Conservation (phyloP, 2,888 invertebrate species). For the Dicycla oo region DNA sequence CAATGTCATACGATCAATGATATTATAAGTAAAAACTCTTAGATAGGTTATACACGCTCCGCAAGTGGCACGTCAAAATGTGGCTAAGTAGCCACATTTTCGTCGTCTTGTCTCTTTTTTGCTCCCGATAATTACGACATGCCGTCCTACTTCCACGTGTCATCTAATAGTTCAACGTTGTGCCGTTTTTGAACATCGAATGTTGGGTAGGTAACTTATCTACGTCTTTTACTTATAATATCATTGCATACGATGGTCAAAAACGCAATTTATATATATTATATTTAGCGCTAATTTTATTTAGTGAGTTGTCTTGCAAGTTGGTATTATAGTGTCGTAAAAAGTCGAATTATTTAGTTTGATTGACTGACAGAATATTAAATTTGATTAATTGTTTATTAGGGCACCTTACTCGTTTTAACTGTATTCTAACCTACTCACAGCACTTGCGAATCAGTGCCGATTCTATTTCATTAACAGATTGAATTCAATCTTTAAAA, state of each 20-base stretch:
- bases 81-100: no score
- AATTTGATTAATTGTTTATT: slow-evolving; percentile 26
- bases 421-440: slow-evolving; percentile 52
- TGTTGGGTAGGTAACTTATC: no score
- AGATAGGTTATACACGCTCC: no score
- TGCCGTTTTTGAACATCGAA: no score
- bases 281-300: neutral
- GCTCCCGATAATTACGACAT: no score
- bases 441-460: slow-evolving; percentile 45
- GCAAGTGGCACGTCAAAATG: no score
- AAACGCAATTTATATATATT: no score
- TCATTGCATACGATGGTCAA: neutral
- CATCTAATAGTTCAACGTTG: no score
- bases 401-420: slow-evolving; percentile 44
- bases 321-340: neutral
- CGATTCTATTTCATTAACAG: slow-evolving; percentile 62
- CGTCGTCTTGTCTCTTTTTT: no score
- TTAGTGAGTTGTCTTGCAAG: neutral
- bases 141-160: no score
- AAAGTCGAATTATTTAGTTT: slow-evolving; percentile 15
- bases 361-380: slow-evolving; percentile 30
- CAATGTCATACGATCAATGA: slow-evolving; percentile 1
- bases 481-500: slow-evolving; percentile 48
- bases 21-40: no score
- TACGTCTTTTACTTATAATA: no score